Evolutionary conservation across 2,113 vertebrate species (phyloP).

Genomic region (Taxidea taxus): DNA sequence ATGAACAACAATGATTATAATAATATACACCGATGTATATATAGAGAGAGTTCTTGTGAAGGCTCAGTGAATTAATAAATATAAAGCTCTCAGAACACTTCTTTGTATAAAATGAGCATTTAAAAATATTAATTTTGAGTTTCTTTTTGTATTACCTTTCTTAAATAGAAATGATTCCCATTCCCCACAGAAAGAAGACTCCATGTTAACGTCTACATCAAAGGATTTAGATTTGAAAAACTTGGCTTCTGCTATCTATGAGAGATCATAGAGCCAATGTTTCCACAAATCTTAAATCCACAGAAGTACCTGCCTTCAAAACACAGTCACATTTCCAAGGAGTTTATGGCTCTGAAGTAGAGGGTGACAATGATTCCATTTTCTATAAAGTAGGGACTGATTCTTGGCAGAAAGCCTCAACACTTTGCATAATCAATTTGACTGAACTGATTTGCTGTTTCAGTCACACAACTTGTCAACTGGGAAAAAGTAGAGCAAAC

Average conservation of each 20-base stretch:
- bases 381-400: background rate
- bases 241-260: background rate
- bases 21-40: background rate
- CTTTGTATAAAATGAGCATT: background rate
- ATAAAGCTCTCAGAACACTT: background rate
- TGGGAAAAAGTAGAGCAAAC: background rate
- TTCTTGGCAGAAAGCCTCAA: background rate
- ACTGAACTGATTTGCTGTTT: background rate
- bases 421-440: background rate
- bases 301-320: background rate
- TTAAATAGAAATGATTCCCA: background rate
- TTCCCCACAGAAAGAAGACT: background rate
- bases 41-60: background rate
- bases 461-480: background rate
- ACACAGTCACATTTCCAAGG: background rate
- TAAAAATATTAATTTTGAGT: background rate
- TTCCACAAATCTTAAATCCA: background rate
- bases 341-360: background rate
- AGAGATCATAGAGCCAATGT: background rate
- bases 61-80: background rate
- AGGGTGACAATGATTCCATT: background rate
- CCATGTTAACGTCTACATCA: background rate
- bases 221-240: background rate
- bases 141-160: background rate
- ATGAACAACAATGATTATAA: background rate